A percentile compares a stretch with the other conserved stretches of the same genome.
Evolutionary conservation across 1,140 invertebrate species (phyloP).

Genomic region (Philopotamus ludificatus): DNA sequence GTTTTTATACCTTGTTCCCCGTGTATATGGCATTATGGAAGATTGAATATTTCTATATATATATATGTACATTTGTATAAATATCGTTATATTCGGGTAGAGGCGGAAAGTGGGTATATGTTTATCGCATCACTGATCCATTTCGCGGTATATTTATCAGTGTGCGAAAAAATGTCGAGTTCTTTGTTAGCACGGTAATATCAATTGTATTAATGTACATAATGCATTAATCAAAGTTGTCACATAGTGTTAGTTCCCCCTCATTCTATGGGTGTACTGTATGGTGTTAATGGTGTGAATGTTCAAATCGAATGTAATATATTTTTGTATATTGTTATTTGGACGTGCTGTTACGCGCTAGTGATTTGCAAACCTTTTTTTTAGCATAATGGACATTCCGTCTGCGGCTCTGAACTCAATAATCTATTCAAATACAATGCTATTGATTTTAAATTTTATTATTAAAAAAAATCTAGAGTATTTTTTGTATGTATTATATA

Average conservation of each 20-base stretch:
- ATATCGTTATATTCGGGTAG: no score
- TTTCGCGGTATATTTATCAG: conserved; percentile 2
- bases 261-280: background rate
- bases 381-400: no score
- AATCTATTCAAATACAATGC: no score
- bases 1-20: background rate
- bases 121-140: background rate
- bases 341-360: no score
- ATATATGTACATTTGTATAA: no score
- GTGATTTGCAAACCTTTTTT: no score
- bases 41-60: no score
- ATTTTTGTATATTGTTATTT: background rate
- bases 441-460: no score
- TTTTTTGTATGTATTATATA: no score
- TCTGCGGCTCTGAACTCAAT: no score
- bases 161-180: background rate
- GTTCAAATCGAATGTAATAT: conserved; percentile 5
- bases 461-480: no score
- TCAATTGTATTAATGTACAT: conserved; percentile 28
- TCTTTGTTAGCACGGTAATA: conserved; percentile 20
- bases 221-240: conserved; percentile 28
- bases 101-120: no score
- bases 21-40: background rate
- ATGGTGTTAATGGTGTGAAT: conserved; percentile 26
- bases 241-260: conserved; percentile 2